phyloP scores from a whole-genome alignment of 2,113 vertebrate species.

The Odocoileus hemionus region DNA sequence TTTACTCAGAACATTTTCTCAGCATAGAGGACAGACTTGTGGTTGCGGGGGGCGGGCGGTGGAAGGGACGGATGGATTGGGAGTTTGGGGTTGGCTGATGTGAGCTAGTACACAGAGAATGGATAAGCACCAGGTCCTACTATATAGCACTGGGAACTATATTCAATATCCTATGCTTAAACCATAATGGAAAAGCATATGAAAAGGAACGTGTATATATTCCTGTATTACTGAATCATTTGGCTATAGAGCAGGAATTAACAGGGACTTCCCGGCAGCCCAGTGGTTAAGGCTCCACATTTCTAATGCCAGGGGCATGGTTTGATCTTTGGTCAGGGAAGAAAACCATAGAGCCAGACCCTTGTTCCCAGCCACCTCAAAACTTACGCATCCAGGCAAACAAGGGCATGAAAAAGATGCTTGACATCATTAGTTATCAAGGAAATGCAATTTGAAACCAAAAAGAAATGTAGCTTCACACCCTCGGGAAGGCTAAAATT shows the following conservation, averaged over 20 bases:
- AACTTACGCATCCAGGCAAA: not conserved
- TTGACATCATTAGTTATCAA: not conserved
- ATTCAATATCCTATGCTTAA: not conserved
- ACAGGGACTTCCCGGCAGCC: not conserved
- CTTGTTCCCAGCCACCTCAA: not conserved
- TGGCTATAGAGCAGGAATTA: not conserved
- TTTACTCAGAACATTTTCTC: not conserved
- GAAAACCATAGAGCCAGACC: not conserved
- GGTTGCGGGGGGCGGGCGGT: accelerated
- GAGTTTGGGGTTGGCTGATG: not conserved
- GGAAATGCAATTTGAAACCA: not conserved
- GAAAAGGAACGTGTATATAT: not conserved
- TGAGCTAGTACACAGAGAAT: not conserved
- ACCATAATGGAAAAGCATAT: not conserved
- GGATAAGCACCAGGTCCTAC: not conserved
- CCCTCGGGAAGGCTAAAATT: not conserved
- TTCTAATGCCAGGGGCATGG: not conserved
- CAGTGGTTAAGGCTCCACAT: not conserved
- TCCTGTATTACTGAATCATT: not conserved
- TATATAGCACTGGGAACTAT: not conserved
- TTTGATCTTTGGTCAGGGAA: not conserved
- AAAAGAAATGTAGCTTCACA: not conserved
- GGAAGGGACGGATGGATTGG: not conserved
- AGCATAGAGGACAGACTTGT: not conserved
- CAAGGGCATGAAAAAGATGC: not conserved